Conservation (phyloP, 2,113 vertebrate species). For the Gnathonemus echidnorhynchus region DNA sequence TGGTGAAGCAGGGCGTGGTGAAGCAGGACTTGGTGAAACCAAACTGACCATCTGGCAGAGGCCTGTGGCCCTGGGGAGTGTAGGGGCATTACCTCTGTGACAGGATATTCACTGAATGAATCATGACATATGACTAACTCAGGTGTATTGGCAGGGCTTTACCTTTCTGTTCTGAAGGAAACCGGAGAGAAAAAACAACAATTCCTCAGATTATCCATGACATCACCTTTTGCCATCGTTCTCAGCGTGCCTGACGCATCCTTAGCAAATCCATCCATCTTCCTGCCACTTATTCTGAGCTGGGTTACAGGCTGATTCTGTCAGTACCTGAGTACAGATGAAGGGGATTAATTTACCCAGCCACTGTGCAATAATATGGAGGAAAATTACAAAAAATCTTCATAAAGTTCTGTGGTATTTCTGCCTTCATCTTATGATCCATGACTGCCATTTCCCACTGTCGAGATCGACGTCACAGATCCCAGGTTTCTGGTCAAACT, state of each 20-base stretch:
- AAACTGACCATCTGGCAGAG: background rate
- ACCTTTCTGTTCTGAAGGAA: background rate
- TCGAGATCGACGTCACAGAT: background rate
- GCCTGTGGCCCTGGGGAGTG: background rate
- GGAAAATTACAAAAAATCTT: background rate
- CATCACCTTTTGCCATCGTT: background rate
- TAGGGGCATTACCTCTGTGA: background rate
- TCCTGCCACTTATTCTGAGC: background rate
- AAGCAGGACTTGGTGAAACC: background rate
- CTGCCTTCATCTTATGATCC: background rate
- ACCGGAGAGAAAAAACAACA: background rate
- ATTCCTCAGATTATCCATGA: background rate
- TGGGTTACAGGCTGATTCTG: background rate
- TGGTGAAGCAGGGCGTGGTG: background rate
- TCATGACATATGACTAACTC: conserved; percentile 2
- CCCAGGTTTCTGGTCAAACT: background rate
- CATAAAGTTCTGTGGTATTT: background rate
- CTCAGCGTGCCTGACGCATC: background rate
- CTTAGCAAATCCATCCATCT: background rate
- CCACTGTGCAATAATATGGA: background rate
- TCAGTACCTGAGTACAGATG: background rate
- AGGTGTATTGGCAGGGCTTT: background rate
- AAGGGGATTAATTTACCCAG: background rate
- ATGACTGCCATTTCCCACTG: background rate
- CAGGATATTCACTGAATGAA: background rate